Evolutionary conservation across 1,140 invertebrate species (phyloP).

Genomic region (Capitella teleta): DNA sequence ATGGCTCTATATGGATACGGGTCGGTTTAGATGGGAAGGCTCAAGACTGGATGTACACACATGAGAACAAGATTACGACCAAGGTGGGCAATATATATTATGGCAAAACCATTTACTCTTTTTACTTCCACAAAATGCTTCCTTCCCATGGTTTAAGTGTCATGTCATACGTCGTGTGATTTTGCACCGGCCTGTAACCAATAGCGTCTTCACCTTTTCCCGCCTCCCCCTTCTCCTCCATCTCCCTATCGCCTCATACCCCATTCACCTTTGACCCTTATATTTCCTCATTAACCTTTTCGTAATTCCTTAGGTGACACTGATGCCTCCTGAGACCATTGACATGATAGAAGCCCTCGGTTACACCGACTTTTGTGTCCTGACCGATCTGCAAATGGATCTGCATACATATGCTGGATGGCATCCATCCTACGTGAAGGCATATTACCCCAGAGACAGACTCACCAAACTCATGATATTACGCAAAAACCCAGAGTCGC

Average conservation of each 20-base stretch:
- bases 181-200: too few relatives aligned
- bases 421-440: constrained; percentile 12
- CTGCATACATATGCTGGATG: constrained; percentile 4
- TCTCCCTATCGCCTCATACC: too few relatives aligned
- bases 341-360: constrained; percentile 6
- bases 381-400: constrained; percentile 8
- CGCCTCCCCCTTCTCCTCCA: too few relatives aligned
- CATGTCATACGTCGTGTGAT: too few relatives aligned
- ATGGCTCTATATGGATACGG: constrained; percentile 11
- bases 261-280: too few relatives aligned
- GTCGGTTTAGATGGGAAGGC: constrained; percentile 6
- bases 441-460: constrained; percentile 5
- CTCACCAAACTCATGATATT: constrained; percentile 2
- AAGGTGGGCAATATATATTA: too few relatives aligned
- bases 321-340: neutral
- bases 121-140: too few relatives aligned
- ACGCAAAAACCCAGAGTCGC: constrained; percentile 1
- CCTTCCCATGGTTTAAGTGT: too few relatives aligned
- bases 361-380: constrained; percentile 13
- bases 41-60: constrained; percentile 11
- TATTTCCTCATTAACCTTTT: too few relatives aligned
- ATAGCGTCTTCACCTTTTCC: too few relatives aligned
- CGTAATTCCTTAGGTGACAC: neutral
- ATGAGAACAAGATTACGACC: too few relatives aligned
- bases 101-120: too few relatives aligned